Percentiles rank a stretch among this genome's conserved stretches.
These are phyloP conservation scores for Balaeniceps rex DNA, from an alignment of 2,113 vertebrate species.

Conservation along the genomic window DNA sequence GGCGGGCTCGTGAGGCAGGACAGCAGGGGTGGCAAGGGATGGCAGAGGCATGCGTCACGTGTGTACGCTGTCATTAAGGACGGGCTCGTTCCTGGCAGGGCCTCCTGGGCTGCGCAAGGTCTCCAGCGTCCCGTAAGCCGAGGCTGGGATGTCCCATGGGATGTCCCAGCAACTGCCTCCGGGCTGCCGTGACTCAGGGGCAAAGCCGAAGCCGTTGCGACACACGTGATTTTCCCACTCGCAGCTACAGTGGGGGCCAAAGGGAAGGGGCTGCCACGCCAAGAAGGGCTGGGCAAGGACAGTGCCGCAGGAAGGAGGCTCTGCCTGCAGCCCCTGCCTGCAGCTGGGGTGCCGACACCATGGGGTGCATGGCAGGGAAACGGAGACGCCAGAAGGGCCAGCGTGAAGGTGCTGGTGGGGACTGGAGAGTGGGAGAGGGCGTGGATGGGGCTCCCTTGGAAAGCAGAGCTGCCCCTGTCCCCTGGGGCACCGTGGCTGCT, in stretches of 20 bases:
- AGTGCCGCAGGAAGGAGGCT: background rate
- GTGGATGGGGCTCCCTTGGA: background rate
- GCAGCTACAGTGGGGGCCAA: background rate
- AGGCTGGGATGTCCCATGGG: background rate
- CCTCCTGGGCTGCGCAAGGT: background rate
- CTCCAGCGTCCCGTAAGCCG: fast-evolving
- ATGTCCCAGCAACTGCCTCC: background rate
- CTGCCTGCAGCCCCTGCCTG: background rate
- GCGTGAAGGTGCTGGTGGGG: background rate
- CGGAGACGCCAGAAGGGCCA: fast-evolving
- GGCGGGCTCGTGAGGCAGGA: background rate
- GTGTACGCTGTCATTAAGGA: background rate
- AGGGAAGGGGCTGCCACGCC: background rate
- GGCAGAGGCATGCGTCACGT: background rate
- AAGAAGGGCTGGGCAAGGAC: background rate
- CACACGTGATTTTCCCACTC: background rate
- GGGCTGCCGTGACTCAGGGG: background rate
- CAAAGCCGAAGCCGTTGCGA: background rate
- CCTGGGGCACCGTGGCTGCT: background rate
- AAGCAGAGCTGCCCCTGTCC: background rate
- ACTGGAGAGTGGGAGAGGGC: background rate
- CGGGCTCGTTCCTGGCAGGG: background rate
- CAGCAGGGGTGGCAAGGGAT: background rate
- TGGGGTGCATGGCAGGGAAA: background rate
- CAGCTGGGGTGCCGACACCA: background rate